A percentile compares a stretch with the other conserved stretches of the same genome.
Conservation (phyloP, 2,797 vertebrate species). For the Gymnothorax javanicus region DNA sequence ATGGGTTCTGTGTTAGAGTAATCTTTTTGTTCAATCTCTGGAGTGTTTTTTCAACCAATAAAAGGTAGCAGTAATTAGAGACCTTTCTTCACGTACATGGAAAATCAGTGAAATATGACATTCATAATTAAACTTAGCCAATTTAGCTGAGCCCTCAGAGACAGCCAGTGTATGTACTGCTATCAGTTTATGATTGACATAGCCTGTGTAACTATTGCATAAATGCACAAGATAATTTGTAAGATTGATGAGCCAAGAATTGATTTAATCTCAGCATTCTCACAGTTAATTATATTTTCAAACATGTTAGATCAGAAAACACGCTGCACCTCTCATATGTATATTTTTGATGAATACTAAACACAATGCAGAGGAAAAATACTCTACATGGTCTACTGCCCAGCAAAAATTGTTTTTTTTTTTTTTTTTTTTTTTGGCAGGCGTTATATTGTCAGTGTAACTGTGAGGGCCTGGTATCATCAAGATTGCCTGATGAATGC, state of each 20-base stretch:
- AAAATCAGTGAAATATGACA: neutral
- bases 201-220: neutral
- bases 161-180: neutral
- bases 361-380: too few species aligned
- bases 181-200: neutral
- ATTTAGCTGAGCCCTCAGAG: neutral
- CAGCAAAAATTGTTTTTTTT: neutral
- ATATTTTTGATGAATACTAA: neutral
- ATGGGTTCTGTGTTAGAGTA: neutral
- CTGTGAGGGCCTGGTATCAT: neutral
- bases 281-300: neutral
- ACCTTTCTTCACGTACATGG: neutral
- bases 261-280: neutral
- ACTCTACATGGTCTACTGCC: too few species aligned
- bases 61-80: too few species aligned
- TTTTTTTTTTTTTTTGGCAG: conserved; percentile 11
- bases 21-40: neutral
- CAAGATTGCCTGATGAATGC: conserved; percentile 19
- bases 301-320: neutral
- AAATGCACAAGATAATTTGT: neutral
- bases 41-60: neutral
- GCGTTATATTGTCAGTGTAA: neutral
- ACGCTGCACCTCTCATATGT: neutral
- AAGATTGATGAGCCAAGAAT: neutral
- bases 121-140: neutral